Percentiles rank a stretch among this genome's conserved stretches.
phyloP scores from a whole-genome alignment of 2,888 invertebrate species.

The Thymelicus sylvestris region DNA sequence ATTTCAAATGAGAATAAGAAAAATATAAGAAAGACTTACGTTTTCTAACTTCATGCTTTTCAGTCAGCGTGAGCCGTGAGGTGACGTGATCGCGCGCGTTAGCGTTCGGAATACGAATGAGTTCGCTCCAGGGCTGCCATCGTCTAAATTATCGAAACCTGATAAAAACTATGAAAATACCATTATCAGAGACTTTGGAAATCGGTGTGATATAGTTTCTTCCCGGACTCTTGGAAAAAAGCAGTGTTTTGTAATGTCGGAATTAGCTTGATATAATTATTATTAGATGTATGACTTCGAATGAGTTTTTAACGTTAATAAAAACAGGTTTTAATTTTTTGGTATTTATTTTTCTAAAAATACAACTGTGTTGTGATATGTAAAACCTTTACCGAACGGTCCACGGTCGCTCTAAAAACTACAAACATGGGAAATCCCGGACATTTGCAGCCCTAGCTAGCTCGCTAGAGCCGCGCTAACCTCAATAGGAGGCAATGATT shows the following conservation, averaged over 20 bases:
- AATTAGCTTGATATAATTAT: no score
- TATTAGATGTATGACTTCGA: no score
- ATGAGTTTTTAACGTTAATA: no score
- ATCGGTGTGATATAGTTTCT: not conserved
- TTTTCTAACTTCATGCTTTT: slow-evolving; percentile 25
- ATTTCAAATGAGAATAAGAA: no score
- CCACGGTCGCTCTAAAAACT: no score
- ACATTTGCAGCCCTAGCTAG: not conserved
- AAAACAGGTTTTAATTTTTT: no score
- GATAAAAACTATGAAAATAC: not conserved
- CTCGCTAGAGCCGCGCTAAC: slow-evolving; percentile 5
- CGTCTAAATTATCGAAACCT: not conserved
- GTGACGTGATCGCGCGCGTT: slow-evolving; percentile 34
- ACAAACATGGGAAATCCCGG: not conserved
- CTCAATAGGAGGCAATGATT: slow-evolving; percentile 48
- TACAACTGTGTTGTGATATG: no score
- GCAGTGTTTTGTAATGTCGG: no score
- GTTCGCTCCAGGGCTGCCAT: slow-evolving; percentile 45
- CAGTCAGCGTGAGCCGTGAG: slow-evolving; percentile 22
- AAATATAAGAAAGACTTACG: slow-evolving; percentile 13
- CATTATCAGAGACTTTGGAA: not conserved
- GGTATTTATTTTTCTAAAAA: no score
- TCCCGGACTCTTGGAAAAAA: not conserved
- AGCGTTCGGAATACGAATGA: slow-evolving; percentile 46
- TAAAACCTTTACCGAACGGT: no score